Base-by-base conservation (phyloP, 2,113 vertebrate species). In the Panthera tigris region DNA sequence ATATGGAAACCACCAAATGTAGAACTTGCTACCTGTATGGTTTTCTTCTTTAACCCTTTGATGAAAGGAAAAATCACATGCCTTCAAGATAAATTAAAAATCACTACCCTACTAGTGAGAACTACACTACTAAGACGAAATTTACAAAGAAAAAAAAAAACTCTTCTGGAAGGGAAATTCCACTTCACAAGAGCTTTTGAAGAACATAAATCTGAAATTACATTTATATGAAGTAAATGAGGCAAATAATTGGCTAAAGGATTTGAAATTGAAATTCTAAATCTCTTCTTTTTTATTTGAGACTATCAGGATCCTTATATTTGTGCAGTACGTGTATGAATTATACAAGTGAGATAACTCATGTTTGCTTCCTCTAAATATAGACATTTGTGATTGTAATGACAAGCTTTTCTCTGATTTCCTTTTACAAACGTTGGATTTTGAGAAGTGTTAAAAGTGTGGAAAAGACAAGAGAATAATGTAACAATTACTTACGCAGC, bases 241-340 rank as follows among this genome's bases (percentile, higher is more conserved):
- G 29, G 78, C 65, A 94, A 57, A 85, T 93, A 87, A 95, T 84
- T 92, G 27, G 31, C 69, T 85, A 55, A 88, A 91, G n/a, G 12
- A 96, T 68, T 97, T 89, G 48, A 95, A 76, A 91, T 89, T 25
- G 48, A 68, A 78, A 90, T 89, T 93, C 25, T 41, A 79, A 68
- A 63, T 81, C 19, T 18, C 25, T 89, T n/a, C 18, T 89, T 63
- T 85, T 78, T 16, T 91, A 45, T 48, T 80, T 89, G 57, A 95
- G 87, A 66, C 31, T 16, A 19, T 41, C 7, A 25, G n/a, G 29
- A 81, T 41, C 10, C 6, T 79, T 57, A 36, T 52, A 73, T 45
- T 86, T 89, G 19, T 19, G 36, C 29, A 23, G 39, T 63, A 36
- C 6, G 31, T 7, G 14, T 80, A 27, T 31, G 83, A 57, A 78